These are phyloP conservation scores for Dasysyrphus albostriatus DNA, from an alignment of 2,888 invertebrate species.

Conservation along the genomic window DNA sequence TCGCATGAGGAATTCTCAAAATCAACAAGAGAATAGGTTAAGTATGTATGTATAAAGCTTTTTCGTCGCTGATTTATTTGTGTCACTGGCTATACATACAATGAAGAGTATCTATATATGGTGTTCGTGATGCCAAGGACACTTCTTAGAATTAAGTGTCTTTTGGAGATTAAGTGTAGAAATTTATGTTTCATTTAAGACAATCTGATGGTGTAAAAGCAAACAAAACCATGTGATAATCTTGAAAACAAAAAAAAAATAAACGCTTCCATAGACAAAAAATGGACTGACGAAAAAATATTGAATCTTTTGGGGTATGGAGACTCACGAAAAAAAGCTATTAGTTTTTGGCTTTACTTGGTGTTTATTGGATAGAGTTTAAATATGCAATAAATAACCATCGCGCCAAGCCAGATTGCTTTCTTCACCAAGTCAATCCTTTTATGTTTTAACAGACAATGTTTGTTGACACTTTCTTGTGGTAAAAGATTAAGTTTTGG, in stretches of 20 bases:
- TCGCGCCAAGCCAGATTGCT: background rate
- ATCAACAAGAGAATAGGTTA: slow-evolving; percentile 50
- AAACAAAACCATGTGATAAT: slow-evolving; percentile 73
- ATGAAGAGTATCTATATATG: slow-evolving; percentile 3
- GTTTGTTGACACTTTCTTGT: slow-evolving; percentile 6
- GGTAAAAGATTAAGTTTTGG: background rate
- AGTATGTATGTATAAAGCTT: slow-evolving; percentile 7
- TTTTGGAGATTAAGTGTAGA: slow-evolving; percentile 70
- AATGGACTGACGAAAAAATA: background rate
- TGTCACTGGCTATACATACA: slow-evolving; percentile 33
- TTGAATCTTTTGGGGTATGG: slow-evolving; percentile 3
- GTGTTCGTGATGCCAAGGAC: slow-evolving; percentile 67
- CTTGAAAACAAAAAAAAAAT: slow-evolving; percentile 43
- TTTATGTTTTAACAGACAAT: slow-evolving; percentile 9
- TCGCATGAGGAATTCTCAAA: slow-evolving; percentile 65
- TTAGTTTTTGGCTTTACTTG: slow-evolving; percentile 9
- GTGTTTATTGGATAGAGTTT: slow-evolving; percentile 10
- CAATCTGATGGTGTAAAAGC: slow-evolving; percentile 63
- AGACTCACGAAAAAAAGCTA: slow-evolving; percentile 8
- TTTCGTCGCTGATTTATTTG: slow-evolving; percentile 51
- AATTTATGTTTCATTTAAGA: slow-evolving; percentile 72
- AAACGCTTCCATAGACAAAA: background rate
- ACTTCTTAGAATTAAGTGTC: slow-evolving; percentile 68
- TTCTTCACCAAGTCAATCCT: slow-evolving; percentile 21
- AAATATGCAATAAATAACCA: slow-evolving; percentile 30